Percentiles rank a stretch among this genome's conserved stretches.
These are phyloP conservation scores for Sarcophaga rosellei DNA, from an alignment of 2,888 invertebrate species.

Conservation along the genomic window DNA sequence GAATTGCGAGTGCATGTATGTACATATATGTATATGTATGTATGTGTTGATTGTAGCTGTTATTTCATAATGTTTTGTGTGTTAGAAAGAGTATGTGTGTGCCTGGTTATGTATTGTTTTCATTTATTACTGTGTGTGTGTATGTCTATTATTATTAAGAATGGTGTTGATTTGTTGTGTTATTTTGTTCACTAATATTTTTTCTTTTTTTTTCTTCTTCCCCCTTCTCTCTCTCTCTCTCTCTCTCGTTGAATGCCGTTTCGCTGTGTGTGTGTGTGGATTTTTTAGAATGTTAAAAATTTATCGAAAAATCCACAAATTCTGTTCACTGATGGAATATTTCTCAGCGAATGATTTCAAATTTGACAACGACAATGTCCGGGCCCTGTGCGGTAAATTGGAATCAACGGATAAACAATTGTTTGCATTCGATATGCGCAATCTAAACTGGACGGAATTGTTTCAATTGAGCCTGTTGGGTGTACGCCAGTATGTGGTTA, in stretches of 20 bases:
- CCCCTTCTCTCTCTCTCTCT: not conserved
- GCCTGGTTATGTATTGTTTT: no score
- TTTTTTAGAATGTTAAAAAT: constrained; percentile 87
- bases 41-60: no score
- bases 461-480: constrained; percentile 86
- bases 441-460: constrained; percentile 86
- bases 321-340: constrained; percentile 88
- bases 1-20: not conserved
- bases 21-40: not conserved
- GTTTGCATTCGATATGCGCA: constrained; percentile 89
- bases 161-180: not conserved
- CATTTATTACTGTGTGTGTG: constrained; percentile 8
- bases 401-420: constrained; percentile 82
- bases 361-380: constrained; percentile 86
- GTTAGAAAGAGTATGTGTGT: no score
- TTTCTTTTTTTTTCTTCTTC: not conserved
- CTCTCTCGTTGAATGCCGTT: not conserved
- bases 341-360: constrained; percentile 89
- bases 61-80: no score
- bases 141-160: not conserved
- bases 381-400: constrained; percentile 81
- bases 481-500: constrained; percentile 88
- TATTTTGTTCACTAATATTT: constrained; percentile 5
- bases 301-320: constrained; percentile 91
- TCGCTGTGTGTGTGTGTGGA: not conserved